Base-by-base conservation (phyloP, 2,888 invertebrate genomes). In the Strigamia transsilvanica region DNA sequence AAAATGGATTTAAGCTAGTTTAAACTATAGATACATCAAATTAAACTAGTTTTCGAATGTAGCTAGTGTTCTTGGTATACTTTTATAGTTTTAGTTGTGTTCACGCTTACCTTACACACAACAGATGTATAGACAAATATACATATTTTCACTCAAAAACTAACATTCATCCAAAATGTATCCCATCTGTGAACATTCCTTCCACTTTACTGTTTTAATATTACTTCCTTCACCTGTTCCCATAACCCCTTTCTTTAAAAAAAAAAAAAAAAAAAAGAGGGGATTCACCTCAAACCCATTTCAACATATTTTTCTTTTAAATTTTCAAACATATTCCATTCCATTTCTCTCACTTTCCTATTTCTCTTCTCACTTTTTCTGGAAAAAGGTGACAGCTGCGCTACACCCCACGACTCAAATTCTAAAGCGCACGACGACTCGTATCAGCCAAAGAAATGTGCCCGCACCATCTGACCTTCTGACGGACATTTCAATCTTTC, bases 401-500 rank as follows among this genome's bases (percentile, higher is more conserved):
- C 61, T 61, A 18, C 61, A 61, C 61, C 56, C n/a, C 61, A n/a
- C 61, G 18, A 61, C 61, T 61, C 61, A 61, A 61, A 12, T 61
- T 18, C 18, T 10, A n/a, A 61, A 18, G 23, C 61, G 5, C 21
- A 21, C 34, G 61, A 23, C 23, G 61, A 46, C 61, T 61, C 10
- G 15, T 61, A 61, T 61, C 61, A 61, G 61, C 4, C 23, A 12
- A 2, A 61, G 61, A 61, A 61, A 61, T 21, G 61, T 61, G 61
- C 46, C 46, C 46, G 46, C 12, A 46, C 46, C 46, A 46, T 46
- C 46, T 61, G 61, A 61, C 61, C 61, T 61, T 61, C 18, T 61
- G 61, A 61, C 61, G 61, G 61, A 61, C 61, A 18, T 61, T 61
- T 61, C 61, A 61, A 61, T 61, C 61, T 61, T 61, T 61, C 61